Conservation (phyloP, 2,797 vertebrate species). For the Rhinogobio ventralis region DNA sequence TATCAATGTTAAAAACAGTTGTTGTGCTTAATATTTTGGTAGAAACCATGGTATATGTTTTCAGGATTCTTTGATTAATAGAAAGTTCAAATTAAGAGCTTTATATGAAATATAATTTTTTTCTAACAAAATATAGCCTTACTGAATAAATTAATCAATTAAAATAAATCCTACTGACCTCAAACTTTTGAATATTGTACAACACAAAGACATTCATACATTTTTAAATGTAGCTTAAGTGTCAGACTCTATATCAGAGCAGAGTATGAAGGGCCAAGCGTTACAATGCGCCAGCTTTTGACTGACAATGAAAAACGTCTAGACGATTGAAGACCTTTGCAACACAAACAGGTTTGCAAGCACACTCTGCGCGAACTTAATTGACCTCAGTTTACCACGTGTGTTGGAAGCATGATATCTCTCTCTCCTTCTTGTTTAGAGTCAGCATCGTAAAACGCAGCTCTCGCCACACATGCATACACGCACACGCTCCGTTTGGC, state of each 20-base stretch:
- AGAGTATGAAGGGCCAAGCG: not conserved
- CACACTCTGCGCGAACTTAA: conserved; percentile 9
- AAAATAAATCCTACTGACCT: not conserved
- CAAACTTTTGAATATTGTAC: not conserved
- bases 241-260: not conserved
- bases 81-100: not conserved
- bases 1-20: not conserved
- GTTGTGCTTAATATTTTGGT: not conserved
- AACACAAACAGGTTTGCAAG: conserved; percentile 30
- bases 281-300: not conserved
- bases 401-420: conserved; percentile 10
- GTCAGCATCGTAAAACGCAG: conserved; percentile 9
- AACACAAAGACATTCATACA: not conserved
- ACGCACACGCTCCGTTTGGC: not conserved
- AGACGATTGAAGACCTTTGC: conserved; percentile 36
- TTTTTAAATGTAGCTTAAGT: not conserved
- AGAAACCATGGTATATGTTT: too few relatives aligned
- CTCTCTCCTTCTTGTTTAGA: conserved; percentile 30
- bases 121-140: not conserved
- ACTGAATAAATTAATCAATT: not conserved
- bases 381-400: conserved; percentile 18
- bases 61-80: not conserved
- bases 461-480: not conserved
- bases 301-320: conserved; percentile 17
- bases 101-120: not conserved